Base-by-base conservation (phyloP, 1,140 invertebrate genomes). In the Anastrepha ludens region DNA sequence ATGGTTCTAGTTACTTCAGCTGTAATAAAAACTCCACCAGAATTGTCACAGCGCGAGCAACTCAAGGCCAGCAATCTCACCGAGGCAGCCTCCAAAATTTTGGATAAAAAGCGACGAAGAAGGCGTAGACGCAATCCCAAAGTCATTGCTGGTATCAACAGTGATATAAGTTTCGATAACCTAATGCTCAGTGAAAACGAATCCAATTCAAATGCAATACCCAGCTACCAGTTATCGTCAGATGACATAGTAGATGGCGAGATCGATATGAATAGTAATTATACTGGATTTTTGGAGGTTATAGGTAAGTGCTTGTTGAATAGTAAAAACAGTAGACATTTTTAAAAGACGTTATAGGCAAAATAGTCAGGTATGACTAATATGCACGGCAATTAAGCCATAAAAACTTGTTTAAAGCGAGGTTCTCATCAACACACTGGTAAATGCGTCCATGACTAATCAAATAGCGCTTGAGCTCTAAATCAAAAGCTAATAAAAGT, bases 281-380 rank as follows among this genome's bases (percentile, higher is more conserved):
- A 98, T 89, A 97, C 97, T 0, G 95, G 96, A 41, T 98, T 97
- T 90, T 94, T 98, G 41, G 97, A 98, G 94, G 94, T 97, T 67
- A 96, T 97, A 89, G 95, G 96, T 97, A 93, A 94, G 94, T 60
- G 55, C 44, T 67, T 7, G 39, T 47, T 39, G 59, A 29, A 29
- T 29, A 29, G 29, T 29, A 29, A 29, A 29, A 29, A 29, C 29
- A 29, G 29, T 29, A 0, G 29, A 29, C 29, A 29, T 29, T 29
- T 29, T 29, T 29, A 29, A 29, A 29, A 29, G 29, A 29, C 29
- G 29, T 29, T 29, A 29, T 29, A 29, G 29, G 29, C 29, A 29
- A 29, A 29, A 29, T 29, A 29, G 29, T 29, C 29, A 29, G 29
- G 29, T 29, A 29, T 29, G 29, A 29, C 29, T 29, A 29, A 29